Conservation (phyloP, 2,113 vertebrate genomes). For the Microtus montanus region DNA sequence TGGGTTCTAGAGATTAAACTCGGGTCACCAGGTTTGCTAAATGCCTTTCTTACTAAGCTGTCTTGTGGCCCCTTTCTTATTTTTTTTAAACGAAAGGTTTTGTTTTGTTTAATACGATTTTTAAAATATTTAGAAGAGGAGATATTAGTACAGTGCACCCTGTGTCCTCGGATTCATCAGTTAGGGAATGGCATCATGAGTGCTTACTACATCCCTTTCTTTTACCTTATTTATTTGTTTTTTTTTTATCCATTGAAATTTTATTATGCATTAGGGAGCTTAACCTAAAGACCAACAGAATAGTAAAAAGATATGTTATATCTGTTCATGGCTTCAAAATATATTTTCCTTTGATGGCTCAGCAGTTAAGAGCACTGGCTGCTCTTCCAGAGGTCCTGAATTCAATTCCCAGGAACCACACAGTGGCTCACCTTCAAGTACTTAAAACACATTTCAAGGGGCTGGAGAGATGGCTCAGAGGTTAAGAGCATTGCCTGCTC, state of each 20-base stretch:
- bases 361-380: no score
- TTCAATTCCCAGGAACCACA: no score
- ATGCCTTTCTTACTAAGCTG: not conserved
- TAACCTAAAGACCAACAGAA: constrained; percentile 85
- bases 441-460: constrained; percentile 45
- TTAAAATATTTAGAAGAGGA: not conserved
- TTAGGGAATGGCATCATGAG: not conserved
- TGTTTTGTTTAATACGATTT: not conserved
- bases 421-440: not conserved
- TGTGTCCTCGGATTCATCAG: not conserved
- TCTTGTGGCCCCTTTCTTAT: not conserved
- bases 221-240: not conserved
- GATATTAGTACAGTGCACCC: not conserved
- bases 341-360: constrained; percentile 81
- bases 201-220: not conserved
- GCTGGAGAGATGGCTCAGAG: no score
- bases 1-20: not conserved
- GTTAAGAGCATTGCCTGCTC: no score
- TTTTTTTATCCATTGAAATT: constrained; percentile 74
- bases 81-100: not conserved
- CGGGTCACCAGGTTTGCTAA: not conserved
- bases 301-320: constrained; percentile 86
- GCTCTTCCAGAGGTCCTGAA: no score
- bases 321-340: constrained; percentile 85
- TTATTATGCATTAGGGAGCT: constrained; percentile 87